phyloP scores from a whole-genome alignment of 2,888 invertebrate species.

The Drosophila meridionalis region DNA sequence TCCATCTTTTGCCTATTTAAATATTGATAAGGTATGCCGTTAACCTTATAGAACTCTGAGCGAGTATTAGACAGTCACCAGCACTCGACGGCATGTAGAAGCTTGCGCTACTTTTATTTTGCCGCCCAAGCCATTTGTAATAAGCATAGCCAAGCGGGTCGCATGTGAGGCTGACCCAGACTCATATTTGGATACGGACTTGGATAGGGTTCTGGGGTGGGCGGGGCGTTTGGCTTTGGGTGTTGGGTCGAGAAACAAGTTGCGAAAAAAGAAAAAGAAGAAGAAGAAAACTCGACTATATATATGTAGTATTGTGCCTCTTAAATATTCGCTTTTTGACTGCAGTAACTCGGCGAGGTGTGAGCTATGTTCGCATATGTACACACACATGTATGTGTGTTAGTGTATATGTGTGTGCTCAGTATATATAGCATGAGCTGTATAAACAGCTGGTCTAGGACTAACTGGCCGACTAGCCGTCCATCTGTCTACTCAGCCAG shows the following conservation, averaged over 20 bases:
- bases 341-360: constrained; percentile 27
- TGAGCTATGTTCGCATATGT: constrained; percentile 25
- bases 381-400: background rate
- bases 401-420: constrained; percentile 2
- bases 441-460: constrained; percentile 32
- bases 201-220: background rate
- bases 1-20: too few species aligned
- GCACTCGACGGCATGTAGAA: background rate
- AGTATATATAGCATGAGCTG: constrained; percentile 1
- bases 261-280: background rate
- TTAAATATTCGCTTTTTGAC: constrained; percentile 47
- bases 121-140: constrained; percentile 59
- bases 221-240: background rate
- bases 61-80: background rate
- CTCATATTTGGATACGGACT: constrained; percentile 10
- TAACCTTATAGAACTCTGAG: background rate
- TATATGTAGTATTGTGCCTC: constrained; percentile 4
- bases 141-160: constrained; percentile 52
- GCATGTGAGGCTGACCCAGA: constrained; percentile 40
- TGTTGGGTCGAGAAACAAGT: constrained; percentile 9
- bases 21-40: too few species aligned
- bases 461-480: constrained; percentile 29
- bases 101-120: constrained; percentile 2
- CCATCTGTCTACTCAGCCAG: constrained; percentile 26
- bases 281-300: background rate